Conservation (phyloP, 1,140 invertebrate species). For the Lordiphosa mommai region DNA sequence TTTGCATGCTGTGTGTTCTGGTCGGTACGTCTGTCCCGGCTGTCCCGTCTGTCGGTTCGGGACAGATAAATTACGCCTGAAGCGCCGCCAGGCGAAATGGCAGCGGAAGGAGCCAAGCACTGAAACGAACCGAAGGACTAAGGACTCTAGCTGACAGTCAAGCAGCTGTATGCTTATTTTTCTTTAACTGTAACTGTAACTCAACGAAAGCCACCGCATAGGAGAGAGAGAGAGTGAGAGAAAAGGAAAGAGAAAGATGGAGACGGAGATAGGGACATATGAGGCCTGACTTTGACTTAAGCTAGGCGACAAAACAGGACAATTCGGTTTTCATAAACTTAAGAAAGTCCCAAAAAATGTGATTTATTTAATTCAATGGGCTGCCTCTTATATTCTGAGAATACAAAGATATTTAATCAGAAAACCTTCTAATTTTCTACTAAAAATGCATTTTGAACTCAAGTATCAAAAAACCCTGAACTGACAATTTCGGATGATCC, state of each 20-base stretch:
- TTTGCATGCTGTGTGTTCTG: conserved; percentile 1
- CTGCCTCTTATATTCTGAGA: no score
- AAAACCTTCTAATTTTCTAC: no score
- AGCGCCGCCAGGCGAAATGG: conserved; percentile 38
- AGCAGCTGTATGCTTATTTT: conserved; percentile 64
- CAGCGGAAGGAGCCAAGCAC: conserved; percentile 41
- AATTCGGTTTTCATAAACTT: conserved; percentile 19
- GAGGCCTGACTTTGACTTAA: conserved; percentile 8
- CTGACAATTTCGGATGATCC: no score
- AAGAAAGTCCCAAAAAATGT: no score
- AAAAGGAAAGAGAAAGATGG: background rate
- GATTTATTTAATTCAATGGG: no score
- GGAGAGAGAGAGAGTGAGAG: background rate
- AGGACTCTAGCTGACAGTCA: conserved; percentile 41
- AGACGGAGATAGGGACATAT: background rate
- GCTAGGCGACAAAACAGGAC: conserved; percentile 40
- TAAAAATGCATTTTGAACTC: no score
- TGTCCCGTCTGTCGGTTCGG: conserved; percentile 8
- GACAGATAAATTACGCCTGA: conserved; percentile 69
- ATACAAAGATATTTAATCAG: no score
- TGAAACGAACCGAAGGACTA: conserved; percentile 18
- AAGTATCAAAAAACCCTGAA: no score
- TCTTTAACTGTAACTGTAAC: conserved; percentile 51
- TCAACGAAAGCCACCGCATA: background rate
- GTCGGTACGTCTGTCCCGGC: background rate